Base-by-base conservation (phyloP, 1,140 invertebrate genomes). In the Grapholita molesta region DNA sequence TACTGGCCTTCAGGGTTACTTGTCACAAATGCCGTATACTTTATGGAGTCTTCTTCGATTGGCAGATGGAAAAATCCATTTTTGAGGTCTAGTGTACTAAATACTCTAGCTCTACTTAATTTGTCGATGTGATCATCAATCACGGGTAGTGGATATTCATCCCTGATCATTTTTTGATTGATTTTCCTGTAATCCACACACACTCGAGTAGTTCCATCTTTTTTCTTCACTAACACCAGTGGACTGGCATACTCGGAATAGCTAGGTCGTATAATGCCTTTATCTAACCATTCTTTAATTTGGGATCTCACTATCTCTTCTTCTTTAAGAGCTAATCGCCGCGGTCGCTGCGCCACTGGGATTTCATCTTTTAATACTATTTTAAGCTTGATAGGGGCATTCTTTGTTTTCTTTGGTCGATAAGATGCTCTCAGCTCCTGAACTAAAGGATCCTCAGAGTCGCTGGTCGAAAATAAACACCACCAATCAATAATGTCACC, bases 51-150 rank as follows among this genome's bases (percentile, higher is more conserved):
- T 55, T 77, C 70, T n/a, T 82, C 72, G 0, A 93, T 72, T n/a
- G 77, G 75, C 6, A 93, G 78, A 70, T 94, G 92, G 75, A 84
- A 91, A 73, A 90, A 93, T 0, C 91, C 92, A 57, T 74, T 80
- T 4, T 70, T 71, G 2, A 92, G 35, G 73, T 93, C 90, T 0
- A 93, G 21, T 2, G 28, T 66, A 23, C 35, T 66, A 70, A 70
- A 77, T 64, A 70, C 73, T 64, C 66, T 73, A 42, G 52, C 69
- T n/a, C 48, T 42, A 1, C 21, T 25, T 7, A 79, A 68, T 24
- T 74, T 66, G 71, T 92, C 84, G 5, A 94, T 72, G 5, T 75
- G 76, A 25, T 93, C 89, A 21, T 92, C 87, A 12, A 93, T 92
- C 3, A 84, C 38, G 0, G 92, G 93, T 3, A 94, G 66, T 0